phyloP scores from a whole-genome alignment of 2,888 invertebrate species.

The Chrysomela aeneicollis region DNA sequence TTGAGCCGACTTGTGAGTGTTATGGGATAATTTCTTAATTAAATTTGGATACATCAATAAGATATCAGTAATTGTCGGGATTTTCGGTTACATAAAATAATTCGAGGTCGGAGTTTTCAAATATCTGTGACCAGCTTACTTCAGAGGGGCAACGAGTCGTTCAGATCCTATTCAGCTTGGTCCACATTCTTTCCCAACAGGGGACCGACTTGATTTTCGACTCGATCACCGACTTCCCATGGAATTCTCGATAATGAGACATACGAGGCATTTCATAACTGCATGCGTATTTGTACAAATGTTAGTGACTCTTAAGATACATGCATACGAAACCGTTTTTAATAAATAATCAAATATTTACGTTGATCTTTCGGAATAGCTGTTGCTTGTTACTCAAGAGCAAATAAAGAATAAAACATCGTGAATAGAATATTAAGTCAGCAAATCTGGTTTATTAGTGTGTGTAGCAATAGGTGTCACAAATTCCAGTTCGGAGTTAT shows the following conservation, averaged over 20 bases:
- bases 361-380: slow-evolving; percentile 3
- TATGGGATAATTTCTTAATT: too few species aligned
- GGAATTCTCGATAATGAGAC: slow-evolving; percentile 13
- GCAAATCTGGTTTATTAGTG: not conserved
- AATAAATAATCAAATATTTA: slow-evolving; percentile 2
- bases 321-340: slow-evolving; percentile 3
- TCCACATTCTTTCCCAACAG: slow-evolving; percentile 23
- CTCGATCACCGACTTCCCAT: slow-evolving; percentile 14
- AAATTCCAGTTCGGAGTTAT: too few species aligned
- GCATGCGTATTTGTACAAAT: slow-evolving; percentile 5
- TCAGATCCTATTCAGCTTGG: slow-evolving; percentile 20
- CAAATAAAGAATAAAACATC: not conserved
- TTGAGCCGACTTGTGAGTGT: too few species aligned
- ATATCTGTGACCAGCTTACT: not conserved
- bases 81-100: too few species aligned
- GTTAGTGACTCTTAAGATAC: not conserved
- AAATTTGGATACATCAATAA: too few species aligned
- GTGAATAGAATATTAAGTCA: not conserved
- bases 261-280: not conserved
- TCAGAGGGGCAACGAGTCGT: slow-evolving; percentile 11
- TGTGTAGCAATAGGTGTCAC: not conserved
- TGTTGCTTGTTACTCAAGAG: slow-evolving; percentile 5
- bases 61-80: too few species aligned
- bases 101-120: too few species aligned
- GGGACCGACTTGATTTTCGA: slow-evolving; percentile 11